These are phyloP conservation scores for Heliconius hermathena DNA, from an alignment of 1,140 invertebrate genomes.

Conservation along the genomic window DNA sequence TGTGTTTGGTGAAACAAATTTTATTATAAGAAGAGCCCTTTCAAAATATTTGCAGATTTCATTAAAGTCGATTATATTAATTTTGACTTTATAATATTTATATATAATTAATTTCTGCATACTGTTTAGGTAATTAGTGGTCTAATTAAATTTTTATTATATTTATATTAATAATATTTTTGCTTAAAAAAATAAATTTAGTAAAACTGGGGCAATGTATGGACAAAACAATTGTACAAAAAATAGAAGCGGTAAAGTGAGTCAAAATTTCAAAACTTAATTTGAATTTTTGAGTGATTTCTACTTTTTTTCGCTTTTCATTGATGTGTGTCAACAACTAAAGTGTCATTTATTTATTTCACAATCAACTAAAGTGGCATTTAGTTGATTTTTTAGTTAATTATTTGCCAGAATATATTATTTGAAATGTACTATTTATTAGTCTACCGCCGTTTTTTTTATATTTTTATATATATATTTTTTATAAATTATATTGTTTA, in stretches of 20 bases:
- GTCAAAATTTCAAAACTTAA: conserved; percentile 41
- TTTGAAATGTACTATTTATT: neutral
- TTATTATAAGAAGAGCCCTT: conserved; percentile 18
- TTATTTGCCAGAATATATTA: neutral
- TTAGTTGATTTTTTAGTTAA: too few relatives aligned
- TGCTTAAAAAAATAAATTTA: conserved; percentile 13
- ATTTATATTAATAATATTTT: neutral
- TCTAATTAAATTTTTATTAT: neutral
- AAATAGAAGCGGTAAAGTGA: conserved; percentile 62
- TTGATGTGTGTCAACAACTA: too few relatives aligned
- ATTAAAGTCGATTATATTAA: neutral
- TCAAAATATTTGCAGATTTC: neutral
- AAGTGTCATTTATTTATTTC: too few relatives aligned
- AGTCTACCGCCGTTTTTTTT: neutral
- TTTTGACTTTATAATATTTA: too few relatives aligned
- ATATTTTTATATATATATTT: neutral
- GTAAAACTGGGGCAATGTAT: conserved; percentile 79
- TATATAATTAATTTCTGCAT: too few relatives aligned
- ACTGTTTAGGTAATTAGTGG: too few relatives aligned
- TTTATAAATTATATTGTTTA: neutral
- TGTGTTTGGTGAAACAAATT: neutral
- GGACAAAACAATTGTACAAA: conserved; percentile 68
- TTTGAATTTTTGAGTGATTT: conserved; percentile 9
- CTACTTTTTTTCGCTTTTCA: neutral
- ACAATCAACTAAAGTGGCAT: too few relatives aligned